Conservation (phyloP, 1,140 invertebrate species). For the Hydropsyche tenuis region DNA sequence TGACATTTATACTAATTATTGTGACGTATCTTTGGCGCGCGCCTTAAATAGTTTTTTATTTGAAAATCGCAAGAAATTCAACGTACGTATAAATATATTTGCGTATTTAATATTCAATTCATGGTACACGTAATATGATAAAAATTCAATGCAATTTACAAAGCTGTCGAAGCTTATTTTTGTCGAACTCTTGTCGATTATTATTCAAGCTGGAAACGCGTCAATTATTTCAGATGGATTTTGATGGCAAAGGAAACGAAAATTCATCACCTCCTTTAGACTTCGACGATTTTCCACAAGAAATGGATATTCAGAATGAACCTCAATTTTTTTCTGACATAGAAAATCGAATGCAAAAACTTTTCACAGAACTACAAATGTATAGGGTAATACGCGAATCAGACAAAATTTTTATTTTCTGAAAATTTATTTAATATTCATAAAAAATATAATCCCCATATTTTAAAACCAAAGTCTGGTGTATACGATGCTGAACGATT, state of each 20-base stretch:
- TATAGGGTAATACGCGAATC: slow-evolving; percentile 42
- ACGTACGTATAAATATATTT: too few species aligned
- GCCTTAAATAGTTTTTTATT: too few species aligned
- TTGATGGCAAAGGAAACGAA: neutral
- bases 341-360: neutral
- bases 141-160: too few species aligned
- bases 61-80: too few species aligned
- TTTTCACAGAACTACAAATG: slow-evolving; percentile 39
- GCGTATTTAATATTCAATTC: too few species aligned
- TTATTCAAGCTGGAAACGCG: too few species aligned
- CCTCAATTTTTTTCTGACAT: neutral
- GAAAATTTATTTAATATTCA: neutral
- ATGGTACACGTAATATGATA: too few species aligned
- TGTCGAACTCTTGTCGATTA: too few species aligned
- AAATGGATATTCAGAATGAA: neutral
- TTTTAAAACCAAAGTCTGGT: neutral
- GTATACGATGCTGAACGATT: neutral
- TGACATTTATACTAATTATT: too few species aligned
- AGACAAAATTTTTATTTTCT: too few species aligned
- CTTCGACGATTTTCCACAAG: neutral
- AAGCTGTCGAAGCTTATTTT: too few species aligned
- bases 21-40: too few species aligned
- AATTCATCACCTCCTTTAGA: neutral
- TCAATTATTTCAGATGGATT: neutral
- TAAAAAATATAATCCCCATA: neutral